Evolutionary conservation across 2,113 vertebrate genomes (phyloP).

Genomic region (Lampris incognitus): DNA sequence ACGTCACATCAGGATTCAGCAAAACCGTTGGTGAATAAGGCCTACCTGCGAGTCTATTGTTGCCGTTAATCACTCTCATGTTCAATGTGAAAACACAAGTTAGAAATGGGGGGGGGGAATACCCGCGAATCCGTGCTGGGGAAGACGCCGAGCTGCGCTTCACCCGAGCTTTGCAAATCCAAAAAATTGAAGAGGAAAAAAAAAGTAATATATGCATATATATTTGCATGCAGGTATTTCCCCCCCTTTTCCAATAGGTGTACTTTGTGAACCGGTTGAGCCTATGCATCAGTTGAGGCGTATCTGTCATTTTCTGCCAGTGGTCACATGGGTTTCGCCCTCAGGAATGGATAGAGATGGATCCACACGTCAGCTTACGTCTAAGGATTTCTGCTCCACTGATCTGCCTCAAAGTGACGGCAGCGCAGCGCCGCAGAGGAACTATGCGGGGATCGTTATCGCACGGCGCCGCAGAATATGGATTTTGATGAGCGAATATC

Average conservation of each 20-base stretch:
- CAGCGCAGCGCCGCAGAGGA: constrained; percentile 88
- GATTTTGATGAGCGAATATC: constrained; percentile 99
- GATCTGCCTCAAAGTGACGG: constrained; percentile 97
- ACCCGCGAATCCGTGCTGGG: too few relatives aligned
- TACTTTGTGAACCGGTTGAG: constrained; percentile 65
- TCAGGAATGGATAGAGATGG: constrained; percentile 98
- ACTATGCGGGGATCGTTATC: constrained; percentile 94
- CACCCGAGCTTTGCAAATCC: too few relatives aligned
- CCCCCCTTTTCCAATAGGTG: constrained; percentile 58
- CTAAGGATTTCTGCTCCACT: constrained; percentile 96
- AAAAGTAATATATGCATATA: neutral
- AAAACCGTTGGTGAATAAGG: too few relatives aligned
- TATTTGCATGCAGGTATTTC: constrained; percentile 53
- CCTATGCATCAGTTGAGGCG: constrained; percentile 72
- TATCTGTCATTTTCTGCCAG: constrained; percentile 97
- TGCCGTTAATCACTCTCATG: too few relatives aligned
- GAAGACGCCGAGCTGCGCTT: too few relatives aligned
- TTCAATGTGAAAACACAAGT: too few relatives aligned
- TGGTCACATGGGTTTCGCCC: constrained; percentile 99
- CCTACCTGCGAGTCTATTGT: too few relatives aligned
- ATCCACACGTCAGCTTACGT: constrained; percentile 99
- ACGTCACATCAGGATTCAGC: too few relatives aligned
- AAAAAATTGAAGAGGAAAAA: too few relatives aligned
- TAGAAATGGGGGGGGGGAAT: too few relatives aligned
- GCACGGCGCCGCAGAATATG: constrained; percentile 93